Conservation (phyloP, 2,797 vertebrate genomes). For the Dryobates pubescens region DNA sequence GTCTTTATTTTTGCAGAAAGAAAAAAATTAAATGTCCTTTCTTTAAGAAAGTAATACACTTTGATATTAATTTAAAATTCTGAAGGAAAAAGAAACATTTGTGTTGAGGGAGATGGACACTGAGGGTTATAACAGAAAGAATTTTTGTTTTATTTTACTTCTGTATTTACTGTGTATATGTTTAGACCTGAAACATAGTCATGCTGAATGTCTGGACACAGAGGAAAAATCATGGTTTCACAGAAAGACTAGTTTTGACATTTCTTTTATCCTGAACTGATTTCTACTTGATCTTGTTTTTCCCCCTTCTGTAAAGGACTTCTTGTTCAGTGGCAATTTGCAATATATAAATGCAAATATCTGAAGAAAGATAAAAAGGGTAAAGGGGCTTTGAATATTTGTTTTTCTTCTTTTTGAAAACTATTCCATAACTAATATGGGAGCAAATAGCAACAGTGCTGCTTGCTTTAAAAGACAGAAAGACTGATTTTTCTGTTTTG, state of each 20-base stretch:
- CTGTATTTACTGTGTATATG: background rate
- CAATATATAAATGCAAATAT: slow-evolving; percentile 14
- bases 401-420: background rate
- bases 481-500: slow-evolving; percentile 37
- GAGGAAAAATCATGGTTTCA: background rate
- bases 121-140: fast-evolving
- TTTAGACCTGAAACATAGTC: background rate
- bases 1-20: background rate
- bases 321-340: background rate
- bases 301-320: background rate
- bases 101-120: background rate
- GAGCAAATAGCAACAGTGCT: background rate
- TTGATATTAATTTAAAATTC: background rate
- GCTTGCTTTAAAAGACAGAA: slow-evolving; percentile 2
- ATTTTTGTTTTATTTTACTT: background rate
- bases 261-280: slow-evolving; percentile 14
- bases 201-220: background rate
- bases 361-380: background rate
- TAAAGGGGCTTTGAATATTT: background rate
- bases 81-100: background rate
- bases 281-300: slow-evolving; percentile 30
- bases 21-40: background rate
- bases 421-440: background rate
- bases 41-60: background rate
- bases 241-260: background rate